phyloP scores from a whole-genome alignment of 2,113 vertebrate species.

The Isichthys henryi region DNA sequence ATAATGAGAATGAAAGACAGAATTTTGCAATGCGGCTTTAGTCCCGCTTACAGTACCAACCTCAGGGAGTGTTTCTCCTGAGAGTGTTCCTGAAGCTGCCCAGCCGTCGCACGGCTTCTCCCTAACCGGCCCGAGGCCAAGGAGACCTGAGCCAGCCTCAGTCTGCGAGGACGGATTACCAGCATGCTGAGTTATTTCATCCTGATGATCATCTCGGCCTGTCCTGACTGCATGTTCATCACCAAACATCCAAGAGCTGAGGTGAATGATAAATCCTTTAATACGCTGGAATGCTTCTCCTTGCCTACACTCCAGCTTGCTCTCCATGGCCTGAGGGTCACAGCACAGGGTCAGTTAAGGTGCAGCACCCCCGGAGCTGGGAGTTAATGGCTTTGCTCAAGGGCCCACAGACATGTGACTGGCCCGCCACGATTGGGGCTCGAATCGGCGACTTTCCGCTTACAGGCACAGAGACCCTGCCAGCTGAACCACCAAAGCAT shows the following conservation, averaged over 20 bases:
- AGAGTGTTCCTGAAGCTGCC: slow-evolving; percentile 21
- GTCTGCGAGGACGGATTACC: slow-evolving; percentile 51
- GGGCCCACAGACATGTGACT: not conserved
- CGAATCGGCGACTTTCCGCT: no score
- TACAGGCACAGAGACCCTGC: not conserved
- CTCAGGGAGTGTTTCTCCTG: slow-evolving; percentile 27
- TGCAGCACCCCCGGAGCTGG: not conserved
- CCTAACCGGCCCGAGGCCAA: slow-evolving; percentile 41
- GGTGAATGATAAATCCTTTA: not conserved
- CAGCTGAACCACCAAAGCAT: not conserved
- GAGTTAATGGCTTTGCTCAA: not conserved
- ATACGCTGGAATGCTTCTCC: not conserved
- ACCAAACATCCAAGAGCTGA: slow-evolving; percentile 41
- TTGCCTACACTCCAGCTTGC: not conserved
- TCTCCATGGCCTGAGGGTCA: not conserved
- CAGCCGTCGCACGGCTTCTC: slow-evolving; percentile 45
- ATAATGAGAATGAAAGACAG: not conserved
- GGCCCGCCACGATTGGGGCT: not conserved
- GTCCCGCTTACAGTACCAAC: slow-evolving; percentile 22
- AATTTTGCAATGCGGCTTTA: not conserved
- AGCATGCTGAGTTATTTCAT: slow-evolving; percentile 43
- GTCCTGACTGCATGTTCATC: slow-evolving; percentile 41
- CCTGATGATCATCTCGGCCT: slow-evolving; percentile 33
- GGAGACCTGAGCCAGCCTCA: slow-evolving; percentile 53
- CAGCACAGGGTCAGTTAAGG: not conserved